phyloP scores from a whole-genome alignment of 1,140 invertebrate genomes.

The Zaprionus taronus region DNA sequence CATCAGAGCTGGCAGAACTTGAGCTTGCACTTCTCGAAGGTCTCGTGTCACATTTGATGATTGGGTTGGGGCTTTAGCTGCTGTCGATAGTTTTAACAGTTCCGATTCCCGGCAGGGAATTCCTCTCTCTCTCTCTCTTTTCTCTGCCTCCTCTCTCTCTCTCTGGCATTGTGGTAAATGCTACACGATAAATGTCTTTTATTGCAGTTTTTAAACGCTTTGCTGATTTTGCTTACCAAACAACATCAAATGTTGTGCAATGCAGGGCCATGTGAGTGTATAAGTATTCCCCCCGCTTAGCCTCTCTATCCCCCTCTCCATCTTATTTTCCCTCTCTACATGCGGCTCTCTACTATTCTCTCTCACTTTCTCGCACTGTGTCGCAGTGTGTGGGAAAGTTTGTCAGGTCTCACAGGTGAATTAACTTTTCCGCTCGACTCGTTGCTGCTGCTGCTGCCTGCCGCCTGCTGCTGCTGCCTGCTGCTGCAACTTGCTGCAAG shows the following conservation, averaged over 20 bases:
- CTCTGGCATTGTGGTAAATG: slow-evolving; percentile 67
- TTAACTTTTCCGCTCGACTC: slow-evolving; percentile 78
- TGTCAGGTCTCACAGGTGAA: slow-evolving; percentile 80
- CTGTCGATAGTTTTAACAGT: slow-evolving; percentile 45
- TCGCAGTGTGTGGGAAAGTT: slow-evolving; percentile 63
- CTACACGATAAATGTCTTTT: slow-evolving; percentile 67
- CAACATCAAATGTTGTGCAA: slow-evolving; percentile 70
- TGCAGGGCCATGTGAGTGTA: slow-evolving; percentile 29
- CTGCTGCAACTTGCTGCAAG: slow-evolving; percentile 48
- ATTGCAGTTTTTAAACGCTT: slow-evolving; percentile 81
- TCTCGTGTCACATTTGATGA: slow-evolving; percentile 33
- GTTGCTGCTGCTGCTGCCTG: slow-evolving; percentile 15
- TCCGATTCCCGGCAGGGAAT: slow-evolving; percentile 27
- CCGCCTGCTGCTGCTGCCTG: slow-evolving; percentile 30
- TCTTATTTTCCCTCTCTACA: background rate
- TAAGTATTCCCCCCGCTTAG: background rate
- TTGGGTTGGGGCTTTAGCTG: slow-evolving; percentile 44
- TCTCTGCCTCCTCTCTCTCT: background rate
- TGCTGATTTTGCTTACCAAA: slow-evolving; percentile 71
- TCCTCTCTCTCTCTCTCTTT: slow-evolving; percentile 11
- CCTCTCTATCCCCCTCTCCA: background rate
- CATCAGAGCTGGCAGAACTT: background rate
- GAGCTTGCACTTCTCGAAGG: slow-evolving; percentile 19
- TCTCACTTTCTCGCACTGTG: background rate
- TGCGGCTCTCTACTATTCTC: background rate